Evolutionary conservation across 30 jellyfish, hydroid and myxozoan genomes (phyloP).

Genomic region (Chrysaora quinquecirrha): DNA sequence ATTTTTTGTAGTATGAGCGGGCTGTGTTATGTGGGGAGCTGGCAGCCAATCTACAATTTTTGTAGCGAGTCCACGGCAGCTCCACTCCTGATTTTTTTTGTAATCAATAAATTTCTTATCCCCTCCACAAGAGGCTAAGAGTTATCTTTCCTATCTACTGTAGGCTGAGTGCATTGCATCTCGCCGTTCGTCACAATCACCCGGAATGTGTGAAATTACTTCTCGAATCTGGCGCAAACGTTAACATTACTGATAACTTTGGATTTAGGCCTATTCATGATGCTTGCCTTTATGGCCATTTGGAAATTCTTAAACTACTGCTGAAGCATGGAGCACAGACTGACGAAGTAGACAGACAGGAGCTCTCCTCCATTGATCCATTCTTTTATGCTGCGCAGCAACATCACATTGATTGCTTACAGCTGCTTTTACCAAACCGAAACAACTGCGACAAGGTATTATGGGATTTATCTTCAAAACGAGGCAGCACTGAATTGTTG

Average conservation of each 20-base stretch:
- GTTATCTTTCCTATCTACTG: too few species aligned
- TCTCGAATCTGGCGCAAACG: constrained; percentile 74
- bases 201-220: constrained; percentile 57
- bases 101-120: too few species aligned
- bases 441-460: neutral
- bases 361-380: constrained; percentile 57
- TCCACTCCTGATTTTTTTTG: too few species aligned
- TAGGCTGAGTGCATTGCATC: constrained; percentile 76
- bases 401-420: constrained; percentile 47
- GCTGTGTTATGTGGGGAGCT: too few species aligned
- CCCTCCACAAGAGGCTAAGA: too few species aligned
- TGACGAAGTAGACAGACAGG: constrained; percentile 60
- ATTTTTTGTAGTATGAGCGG: too few species aligned
- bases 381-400: constrained; percentile 71
- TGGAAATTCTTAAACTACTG: constrained; percentile 44
- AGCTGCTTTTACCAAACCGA: constrained; percentile 17
- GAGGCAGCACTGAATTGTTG: constrained; percentile 63
- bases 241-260: constrained; percentile 61
- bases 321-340: constrained; percentile 67
- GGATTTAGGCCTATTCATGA: constrained; percentile 94
- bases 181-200: constrained; percentile 84
- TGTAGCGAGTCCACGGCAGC: too few species aligned
- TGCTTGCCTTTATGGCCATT: constrained; percentile 74
- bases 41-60: too few species aligned
- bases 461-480: constrained; percentile 63